A percentile compares a stretch with the other conserved stretches of the same genome.
Conservation (phyloP, 2,113 vertebrate species). For the Brevimyrus niger region DNA sequence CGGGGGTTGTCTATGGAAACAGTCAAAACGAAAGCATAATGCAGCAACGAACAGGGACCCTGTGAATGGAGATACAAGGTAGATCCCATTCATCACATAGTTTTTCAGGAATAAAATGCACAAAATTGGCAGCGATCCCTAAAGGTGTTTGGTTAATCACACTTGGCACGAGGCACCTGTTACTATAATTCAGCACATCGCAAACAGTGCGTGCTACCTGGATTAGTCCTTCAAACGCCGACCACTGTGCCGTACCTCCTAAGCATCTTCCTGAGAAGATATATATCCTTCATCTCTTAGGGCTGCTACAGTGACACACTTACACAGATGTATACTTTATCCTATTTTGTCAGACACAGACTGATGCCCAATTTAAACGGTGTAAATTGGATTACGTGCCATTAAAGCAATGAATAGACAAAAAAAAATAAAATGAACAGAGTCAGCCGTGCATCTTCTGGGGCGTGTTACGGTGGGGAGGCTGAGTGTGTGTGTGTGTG, state of each 20-base stretch:
- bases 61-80: neutral
- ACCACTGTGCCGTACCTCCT: neutral
- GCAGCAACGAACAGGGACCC: neutral
- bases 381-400: neutral
- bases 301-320: neutral
- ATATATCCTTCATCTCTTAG: neutral
- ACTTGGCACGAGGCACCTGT: neutral
- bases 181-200: neutral
- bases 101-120: neutral
- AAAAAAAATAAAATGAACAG: neutral
- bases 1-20: neutral
- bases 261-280: neutral
- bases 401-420: neutral
- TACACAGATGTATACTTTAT: neutral
- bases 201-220: neutral
- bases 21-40: neutral
- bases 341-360: neutral
- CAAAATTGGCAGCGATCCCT: neutral
- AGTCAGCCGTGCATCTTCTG: neutral
- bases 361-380: neutral
- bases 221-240: neutral
- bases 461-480: neutral
- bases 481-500: neutral
- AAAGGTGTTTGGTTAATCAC: neutral
- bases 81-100: neutral